Evolutionary conservation across 2,888 invertebrate species (phyloP), one percentile per base, ranked within the genome.

Genomic region (Oasisia sp.): DNA sequence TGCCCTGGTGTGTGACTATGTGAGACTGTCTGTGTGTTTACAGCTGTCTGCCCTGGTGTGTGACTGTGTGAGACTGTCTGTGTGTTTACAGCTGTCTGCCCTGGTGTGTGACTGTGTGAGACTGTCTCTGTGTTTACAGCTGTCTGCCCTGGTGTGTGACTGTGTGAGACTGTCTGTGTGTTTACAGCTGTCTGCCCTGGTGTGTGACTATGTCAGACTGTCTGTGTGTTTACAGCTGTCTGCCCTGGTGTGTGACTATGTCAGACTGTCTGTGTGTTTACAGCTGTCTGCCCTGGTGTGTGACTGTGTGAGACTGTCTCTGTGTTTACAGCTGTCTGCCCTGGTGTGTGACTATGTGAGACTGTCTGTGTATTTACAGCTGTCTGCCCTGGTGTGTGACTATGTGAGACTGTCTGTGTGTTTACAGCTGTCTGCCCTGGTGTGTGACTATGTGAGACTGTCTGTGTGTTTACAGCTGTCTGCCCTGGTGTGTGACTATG

Each of bases 281-380:
- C 32, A 89, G 32, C 32, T 32, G 32, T 32, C 89, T 11, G 32
- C 32, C 32, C 9, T 11, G 32, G 8, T 89, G 32, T 32, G 44
- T 38, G 38, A 38, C 38, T 38, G 38, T 38, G 38, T 38, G 38
- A 32, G 89, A 56, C 58, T 92, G 32, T 93, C 50, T 50, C 50
- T 50, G 50, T 50, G 50, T 50, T 7, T 50, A 50, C 50, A 50
- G 50, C 50, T 50, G 58, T 95, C 96, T 90, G 95, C 95, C 89
- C 93, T 95, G 89, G 96, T 98, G 89, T 97, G 97, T 91, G 97
- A 97, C n/a, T 97, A 96, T 97, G 97, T 97, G 95, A 97, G 50
- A 9, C 50, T 50, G 50, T 50, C 50, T 50, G 9, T 50, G 50
- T 50, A 11, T 50, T 50, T 50, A 50, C 50, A 50, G 50, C 9